These are phyloP conservation scores for Stegodyphus dumicola DNA, from an alignment of 1,140 invertebrate species.

Conservation along the genomic window DNA sequence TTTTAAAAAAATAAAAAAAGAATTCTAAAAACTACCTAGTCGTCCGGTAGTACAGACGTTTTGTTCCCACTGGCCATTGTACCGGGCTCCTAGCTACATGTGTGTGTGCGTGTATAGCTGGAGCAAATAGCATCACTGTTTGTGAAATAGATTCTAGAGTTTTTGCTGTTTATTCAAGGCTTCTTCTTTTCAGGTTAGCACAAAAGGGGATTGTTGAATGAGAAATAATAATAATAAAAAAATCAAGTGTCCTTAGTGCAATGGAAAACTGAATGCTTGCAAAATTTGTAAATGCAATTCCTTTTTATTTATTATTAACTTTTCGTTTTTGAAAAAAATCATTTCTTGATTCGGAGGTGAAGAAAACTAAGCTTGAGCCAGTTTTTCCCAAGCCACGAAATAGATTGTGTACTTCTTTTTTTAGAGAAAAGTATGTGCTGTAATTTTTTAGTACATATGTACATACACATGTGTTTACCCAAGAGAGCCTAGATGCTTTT, in stretches of 20 bases:
- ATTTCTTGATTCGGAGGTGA: neutral
- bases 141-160: constrained; percentile 15
- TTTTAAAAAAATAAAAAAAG: neutral
- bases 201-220: neutral
- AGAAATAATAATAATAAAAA: constrained; percentile 12
- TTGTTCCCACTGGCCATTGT: constrained; percentile 12
- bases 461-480: constrained; percentile 7
- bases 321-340: neutral
- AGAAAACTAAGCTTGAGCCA: neutral
- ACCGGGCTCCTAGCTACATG: neutral
- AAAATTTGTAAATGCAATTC: constrained; percentile 12
- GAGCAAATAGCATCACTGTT: constrained; percentile 16
- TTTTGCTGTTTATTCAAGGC: constrained; percentile 11
- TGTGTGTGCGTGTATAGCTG: neutral
- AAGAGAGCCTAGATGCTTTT: neutral
- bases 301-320: constrained; percentile 9
- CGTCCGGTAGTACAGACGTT: neutral
- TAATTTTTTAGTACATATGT: neutral
- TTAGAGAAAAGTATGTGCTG: no score
- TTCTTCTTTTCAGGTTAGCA: constrained; percentile 4
- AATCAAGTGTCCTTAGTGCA: constrained; percentile 1
- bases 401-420: no score
- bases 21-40: neutral
- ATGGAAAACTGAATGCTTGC: neutral
- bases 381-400: no score